phyloP scores from a whole-genome alignment of 2,888 invertebrate species.

The Galerucella pusilla region DNA sequence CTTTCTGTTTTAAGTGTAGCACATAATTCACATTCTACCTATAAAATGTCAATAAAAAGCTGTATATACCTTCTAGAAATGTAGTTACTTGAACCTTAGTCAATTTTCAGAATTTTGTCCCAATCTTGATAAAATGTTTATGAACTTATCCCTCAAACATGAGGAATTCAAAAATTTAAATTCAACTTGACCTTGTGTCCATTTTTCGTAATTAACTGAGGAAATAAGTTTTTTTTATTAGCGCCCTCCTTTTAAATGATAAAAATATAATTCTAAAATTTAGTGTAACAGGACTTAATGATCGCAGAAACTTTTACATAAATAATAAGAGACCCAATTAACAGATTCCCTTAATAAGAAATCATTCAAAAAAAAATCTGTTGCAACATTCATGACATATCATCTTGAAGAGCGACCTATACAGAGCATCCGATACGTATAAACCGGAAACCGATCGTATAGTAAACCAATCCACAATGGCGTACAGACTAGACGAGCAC shows the following conservation, averaged over 20 bases:
- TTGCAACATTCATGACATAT: conserved; percentile 20
- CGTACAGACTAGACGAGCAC: conserved; percentile 32
- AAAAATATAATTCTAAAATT: background rate
- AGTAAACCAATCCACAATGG: conserved; percentile 36
- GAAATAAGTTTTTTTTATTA: background rate
- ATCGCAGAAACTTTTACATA: background rate
- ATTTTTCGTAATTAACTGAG: background rate
- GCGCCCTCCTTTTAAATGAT: background rate
- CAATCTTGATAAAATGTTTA: no score
- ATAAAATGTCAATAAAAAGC: no score
- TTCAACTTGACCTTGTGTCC: background rate
- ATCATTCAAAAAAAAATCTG: conserved; percentile 8
- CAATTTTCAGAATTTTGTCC: no score
- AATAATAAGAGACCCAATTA: conserved; percentile 11
- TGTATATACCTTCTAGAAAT: no score
- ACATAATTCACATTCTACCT: no score
- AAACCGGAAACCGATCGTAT: conserved; percentile 30
- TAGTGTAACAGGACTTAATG: conserved; percentile 2
- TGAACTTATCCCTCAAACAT: no score
- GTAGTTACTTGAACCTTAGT: no score
- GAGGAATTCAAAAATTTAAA: background rate
- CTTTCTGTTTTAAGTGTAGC: no score
- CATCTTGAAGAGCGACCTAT: conserved; percentile 4
- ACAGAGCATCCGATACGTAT: conserved; percentile 18
- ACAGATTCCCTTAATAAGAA: conserved; percentile 11